A percentile compares a stretch with the other conserved stretches of the same genome.
phyloP scores from a whole-genome alignment of 2,888 invertebrate species.

The Julus scanicus region DNA sequence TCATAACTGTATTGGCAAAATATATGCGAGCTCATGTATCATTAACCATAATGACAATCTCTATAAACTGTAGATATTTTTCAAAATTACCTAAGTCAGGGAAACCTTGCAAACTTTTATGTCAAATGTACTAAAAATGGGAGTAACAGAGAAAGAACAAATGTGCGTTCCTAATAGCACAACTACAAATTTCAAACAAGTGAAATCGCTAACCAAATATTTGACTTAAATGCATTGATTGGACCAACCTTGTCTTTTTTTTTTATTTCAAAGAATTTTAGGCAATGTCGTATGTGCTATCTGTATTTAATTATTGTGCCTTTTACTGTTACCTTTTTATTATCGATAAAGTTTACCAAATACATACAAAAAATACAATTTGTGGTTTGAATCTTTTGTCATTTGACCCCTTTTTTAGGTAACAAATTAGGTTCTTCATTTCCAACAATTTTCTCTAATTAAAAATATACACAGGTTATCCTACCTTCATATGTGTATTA shows the following conservation, averaged over 20 bases:
- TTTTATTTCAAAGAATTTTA: not conserved
- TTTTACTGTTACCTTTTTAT: constrained; percentile 28
- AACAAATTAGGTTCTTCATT: too few species aligned
- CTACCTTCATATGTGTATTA: not conserved
- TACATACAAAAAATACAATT: too few species aligned
- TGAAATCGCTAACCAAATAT: not conserved
- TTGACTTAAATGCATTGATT: constrained; percentile 14
- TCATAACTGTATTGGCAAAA: too few species aligned
- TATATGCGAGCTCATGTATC: not conserved
- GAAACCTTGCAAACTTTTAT: not conserved
- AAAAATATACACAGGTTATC: not conserved
- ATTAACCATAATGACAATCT: not conserved
- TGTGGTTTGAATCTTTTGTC: too few species aligned
- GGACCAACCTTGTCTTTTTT: constrained; percentile 25
- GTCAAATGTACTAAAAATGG: not conserved
- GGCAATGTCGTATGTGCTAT: not conserved
- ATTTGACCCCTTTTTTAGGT: too few species aligned
- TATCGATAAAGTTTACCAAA: constrained; percentile 33
- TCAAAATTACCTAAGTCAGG: constrained; percentile 26
- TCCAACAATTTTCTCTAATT: not conserved
- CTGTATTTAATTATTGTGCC: constrained; percentile 11
- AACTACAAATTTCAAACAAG: not conserved
- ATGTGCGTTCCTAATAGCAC: not conserved
- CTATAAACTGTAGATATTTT: constrained; percentile 4
- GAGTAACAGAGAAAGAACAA: not conserved